Evolutionary conservation across 2,888 invertebrate genomes (phyloP), one percentile per base, ranked within the genome.

Genomic region (Matsumyia berberina): DNA sequence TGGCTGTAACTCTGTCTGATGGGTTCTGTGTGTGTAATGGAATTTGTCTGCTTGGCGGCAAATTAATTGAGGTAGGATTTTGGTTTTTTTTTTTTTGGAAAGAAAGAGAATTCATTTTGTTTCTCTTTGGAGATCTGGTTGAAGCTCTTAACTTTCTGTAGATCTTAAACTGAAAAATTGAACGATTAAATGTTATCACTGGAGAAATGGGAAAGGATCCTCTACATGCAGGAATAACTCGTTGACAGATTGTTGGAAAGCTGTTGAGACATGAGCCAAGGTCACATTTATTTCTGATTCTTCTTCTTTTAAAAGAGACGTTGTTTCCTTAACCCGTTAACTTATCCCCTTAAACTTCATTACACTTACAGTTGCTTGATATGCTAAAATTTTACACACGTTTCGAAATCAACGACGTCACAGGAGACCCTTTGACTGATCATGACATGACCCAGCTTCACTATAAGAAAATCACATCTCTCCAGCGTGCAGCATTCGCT

Each of bases 351-450:
- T 19, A 33, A 17, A 57, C 15, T 12, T 37, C 7, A 35, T 79
- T 67, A 11, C 80, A 88, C 86, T 94, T 94, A 9, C 93, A 99
- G 97, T 93, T 99, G 5, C 92, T 99, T 88, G 97, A 98, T 87
- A 98, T 98, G 96, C 92, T 99, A 66, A 97, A 97, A 90, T 99
- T 99, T 90, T 99, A 99, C 92, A 95, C 97, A 0, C 94, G 97
- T 79, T 99, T 99, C 92, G 99, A 99, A 92, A 99, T 99, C 86
- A 98, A 97, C 91, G 99, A 99, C 89, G 96, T 97, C 89, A 96
- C 97, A 0, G 99, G 99, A 0, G 98, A 98, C 90, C 97, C 98
- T 0, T 93, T 99, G 87, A 97, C 96, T 0, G 97, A 99, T 89
- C 95, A 96, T 85, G 97, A 99, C 89, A 98, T 99, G 95, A 97